Base-by-base conservation (phyloP, 1,140 invertebrate species). In the Brachionus calyciflorus region DNA sequence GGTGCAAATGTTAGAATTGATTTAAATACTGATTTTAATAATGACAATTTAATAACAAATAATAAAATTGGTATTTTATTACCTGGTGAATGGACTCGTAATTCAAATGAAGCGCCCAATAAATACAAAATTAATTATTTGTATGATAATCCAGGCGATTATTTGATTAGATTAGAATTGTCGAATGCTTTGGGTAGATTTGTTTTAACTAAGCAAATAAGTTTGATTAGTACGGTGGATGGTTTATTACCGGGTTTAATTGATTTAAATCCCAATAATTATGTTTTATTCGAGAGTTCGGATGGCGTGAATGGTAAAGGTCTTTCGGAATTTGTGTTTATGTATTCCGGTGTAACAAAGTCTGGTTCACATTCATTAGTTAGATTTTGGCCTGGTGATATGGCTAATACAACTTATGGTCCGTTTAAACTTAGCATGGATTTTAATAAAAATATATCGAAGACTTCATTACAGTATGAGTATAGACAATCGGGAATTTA, bases 1-100 rank as follows among this genome's bases (percentile, higher is more conserved):
- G 65, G 65, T 46, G 40, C 65, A n/a, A 70, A 70, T 70, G 65
- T 70, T 14, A 12, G 65, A 48, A 51, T 70, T 24, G n/a, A 51
- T n/a, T 33, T 70, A 48, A 49, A 51, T 28, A 70, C 65, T 30
- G 65, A 51, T 30, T 48, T 33, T 17, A 30, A 10, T 48, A 44
- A 33, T 46, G 37, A 68, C 4, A 30, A 7, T 48, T 19, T 28
- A 48, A 6, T 40, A 30, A 9, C 21, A 10, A 44, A 19, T 48
- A 3, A 2, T 17, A 37, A 60, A 48, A 40, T 46, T 14, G 40
- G 37, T n/a, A 51, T 70, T 28, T 33, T 33, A 30, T 46, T 19
- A 19, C 19, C 6, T 30, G 65, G 65, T 17, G 65, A 70, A n/a
- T 70, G 65, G 65, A 19, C 37, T 6, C 17, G 7, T 33, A 1